Percentiles rank a stretch among this genome's conserved stretches.
Evolutionary conservation across 1,140 invertebrate species (phyloP).

Genomic region (Bursaphelenchus mucronatus): DNA sequence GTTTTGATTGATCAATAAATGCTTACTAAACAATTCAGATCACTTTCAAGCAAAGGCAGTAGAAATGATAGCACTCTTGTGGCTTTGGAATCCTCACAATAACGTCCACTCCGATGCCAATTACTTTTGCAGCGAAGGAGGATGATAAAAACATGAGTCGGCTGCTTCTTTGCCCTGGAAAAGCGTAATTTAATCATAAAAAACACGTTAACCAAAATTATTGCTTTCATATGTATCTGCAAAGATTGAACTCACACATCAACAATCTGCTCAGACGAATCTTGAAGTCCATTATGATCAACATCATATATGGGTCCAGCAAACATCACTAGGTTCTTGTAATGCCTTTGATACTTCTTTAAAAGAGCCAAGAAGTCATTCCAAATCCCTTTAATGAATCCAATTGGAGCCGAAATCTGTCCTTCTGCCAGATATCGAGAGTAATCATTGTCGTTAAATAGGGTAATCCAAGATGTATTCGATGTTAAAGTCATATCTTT

Average conservation of each 20-base stretch:
- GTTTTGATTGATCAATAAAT: neutral
- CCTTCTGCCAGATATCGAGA: slow-evolving; percentile 34
- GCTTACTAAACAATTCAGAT: slow-evolving; percentile 37
- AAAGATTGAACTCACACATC: neutral
- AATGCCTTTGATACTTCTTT: slow-evolving; percentile 21
- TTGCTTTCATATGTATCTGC: too few relatives aligned
- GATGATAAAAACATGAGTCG: slow-evolving; percentile 34
- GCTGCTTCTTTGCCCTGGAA: slow-evolving; percentile 6
- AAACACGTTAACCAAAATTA: too few relatives aligned
- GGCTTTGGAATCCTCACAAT: slow-evolving; percentile 25
- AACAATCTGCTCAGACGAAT: slow-evolving; percentile 15
- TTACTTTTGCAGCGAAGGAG: slow-evolving; percentile 29
- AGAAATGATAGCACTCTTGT: slow-evolving; percentile 25
- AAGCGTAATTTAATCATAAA: slow-evolving; percentile 27
- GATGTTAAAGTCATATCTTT: slow-evolving; percentile 16
- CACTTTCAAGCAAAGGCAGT: slow-evolving; percentile 27
- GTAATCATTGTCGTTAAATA: slow-evolving; percentile 40
- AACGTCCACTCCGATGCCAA: slow-evolving; percentile 23
- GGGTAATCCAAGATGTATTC: slow-evolving; percentile 32
- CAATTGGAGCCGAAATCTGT: slow-evolving; percentile 31
- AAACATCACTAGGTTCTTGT: slow-evolving; percentile 31
- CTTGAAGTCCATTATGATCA: slow-evolving; percentile 26
- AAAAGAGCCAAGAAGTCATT: slow-evolving; percentile 27
- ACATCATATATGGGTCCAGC: slow-evolving; percentile 17
- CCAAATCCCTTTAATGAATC: slow-evolving; percentile 26